Base-by-base conservation (phyloP, 2,888 invertebrate species). In the Keiferia lycopersicella region DNA sequence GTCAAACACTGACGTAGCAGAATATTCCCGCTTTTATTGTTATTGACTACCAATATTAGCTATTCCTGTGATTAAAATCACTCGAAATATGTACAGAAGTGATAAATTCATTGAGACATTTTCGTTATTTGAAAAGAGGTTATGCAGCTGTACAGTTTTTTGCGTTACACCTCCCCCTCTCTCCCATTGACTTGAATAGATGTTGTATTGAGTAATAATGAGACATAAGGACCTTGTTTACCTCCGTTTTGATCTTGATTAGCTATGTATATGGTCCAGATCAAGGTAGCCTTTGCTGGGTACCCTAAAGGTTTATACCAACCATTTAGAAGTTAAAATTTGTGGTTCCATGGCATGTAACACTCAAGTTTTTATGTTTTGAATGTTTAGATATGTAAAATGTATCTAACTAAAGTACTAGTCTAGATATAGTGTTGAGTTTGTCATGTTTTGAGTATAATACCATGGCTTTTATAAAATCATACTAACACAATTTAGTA, bases 1-100 rank as follows among this genome's bases (percentile, higher is more conserved):
- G 81, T 67, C 71, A 76, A 72, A 73, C 72, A 69, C 71, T 74
- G 75, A 76, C 75, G 70, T 76, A 68, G 75, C 67, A 76, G 75
- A 75, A 77, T 77, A 79, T 74, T 68, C 71, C 58, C 53, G 62
- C 16, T 20, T 50, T 50, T 57, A 57, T 51, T 63, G 34, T 26
- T 53, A 34, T 62, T 59, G 26, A 14, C 41, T 34, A 10, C 2
- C 12, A 20, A 39, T 58, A 58, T 58, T 60, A 20, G 56, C 39
- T 20, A 26, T 64, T 26, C 14, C 11, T 20, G 18, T 14, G 20
- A 18, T 20, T 14, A 20, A 20, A 41, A 60, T 12, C 41, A 45
- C 1, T 3, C 7, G 0, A 48, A 16, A 51, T 10, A 38, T 14
- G 26, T 22, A 20, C 16, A 26, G 8, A 45, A 45, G 22, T 22